Conservation (phyloP, 1,140 invertebrate genomes). For the Tetramorium parvispinum region DNA sequence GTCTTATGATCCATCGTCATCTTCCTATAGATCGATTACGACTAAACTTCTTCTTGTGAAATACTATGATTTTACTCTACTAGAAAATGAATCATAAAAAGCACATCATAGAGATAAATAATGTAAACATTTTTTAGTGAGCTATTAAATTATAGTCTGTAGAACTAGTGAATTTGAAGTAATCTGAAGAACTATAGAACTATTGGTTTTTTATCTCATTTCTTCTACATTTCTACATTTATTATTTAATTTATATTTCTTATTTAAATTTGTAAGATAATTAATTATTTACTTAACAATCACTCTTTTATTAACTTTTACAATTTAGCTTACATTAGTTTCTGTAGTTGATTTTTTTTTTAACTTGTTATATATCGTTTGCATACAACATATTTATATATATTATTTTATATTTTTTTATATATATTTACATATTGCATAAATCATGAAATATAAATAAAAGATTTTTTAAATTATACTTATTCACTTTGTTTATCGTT, state of each 20-base stretch:
- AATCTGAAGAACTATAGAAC: neutral
- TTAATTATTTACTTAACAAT: neutral
- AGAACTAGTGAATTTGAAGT: too few relatives aligned
- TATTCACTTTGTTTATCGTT: neutral
- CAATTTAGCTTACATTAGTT: neutral
- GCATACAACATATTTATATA: neutral
- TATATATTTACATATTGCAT: neutral
- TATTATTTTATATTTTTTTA: neutral
- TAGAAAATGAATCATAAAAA: neutral
- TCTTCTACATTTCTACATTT: neutral
- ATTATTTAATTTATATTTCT: neutral
- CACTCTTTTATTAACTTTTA: neutral
- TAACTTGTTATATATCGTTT: neutral
- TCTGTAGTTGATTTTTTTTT: neutral
- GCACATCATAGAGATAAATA: slow-evolving; percentile 13
- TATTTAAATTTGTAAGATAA: neutral
- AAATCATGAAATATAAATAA: neutral
- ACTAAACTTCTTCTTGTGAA: neutral
- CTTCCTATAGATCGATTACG: neutral
- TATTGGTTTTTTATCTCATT: neutral
- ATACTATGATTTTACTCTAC: neutral
- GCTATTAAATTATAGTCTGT: neutral
- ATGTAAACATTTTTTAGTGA: slow-evolving; percentile 3
- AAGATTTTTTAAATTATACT: neutral
- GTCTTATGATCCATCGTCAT: neutral